Percentiles rank a stretch among this genome's conserved stretches.
Evolutionary conservation across 1,140 invertebrate species (phyloP).

Genomic region (Penaeus indicus): DNA sequence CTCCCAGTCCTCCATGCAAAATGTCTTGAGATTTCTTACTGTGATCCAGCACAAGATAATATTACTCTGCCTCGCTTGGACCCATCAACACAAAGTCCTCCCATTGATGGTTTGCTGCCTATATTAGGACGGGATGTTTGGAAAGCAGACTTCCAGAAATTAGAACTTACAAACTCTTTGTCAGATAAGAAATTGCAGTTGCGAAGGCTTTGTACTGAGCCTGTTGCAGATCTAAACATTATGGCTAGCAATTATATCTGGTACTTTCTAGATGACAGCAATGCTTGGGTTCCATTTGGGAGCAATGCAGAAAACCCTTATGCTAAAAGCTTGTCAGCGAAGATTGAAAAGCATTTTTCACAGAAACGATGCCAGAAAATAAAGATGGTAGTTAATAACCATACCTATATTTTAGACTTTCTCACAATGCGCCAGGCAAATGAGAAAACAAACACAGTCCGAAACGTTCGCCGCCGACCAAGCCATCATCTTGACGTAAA

Average conservation of each 20-base stretch:
- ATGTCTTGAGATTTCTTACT: conserved; percentile 35
- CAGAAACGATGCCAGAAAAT: not conserved
- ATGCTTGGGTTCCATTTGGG: conserved; percentile 44
- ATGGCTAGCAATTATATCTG: conserved; percentile 6
- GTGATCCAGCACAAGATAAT: conserved; percentile 32
- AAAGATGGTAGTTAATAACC: not conserved
- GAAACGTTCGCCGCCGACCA: conserved; percentile 36
- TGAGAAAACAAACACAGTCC: conserved; percentile 10
- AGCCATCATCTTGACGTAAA: not conserved
- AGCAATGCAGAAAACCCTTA: not conserved
- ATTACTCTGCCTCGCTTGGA: conserved; percentile 22
- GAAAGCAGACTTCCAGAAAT: conserved; percentile 35
- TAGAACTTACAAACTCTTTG: conserved; percentile 34
- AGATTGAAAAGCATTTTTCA: conserved; percentile 45
- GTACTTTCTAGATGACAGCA: conserved; percentile 41
- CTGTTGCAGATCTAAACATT: not conserved
- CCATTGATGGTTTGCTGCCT: not conserved
- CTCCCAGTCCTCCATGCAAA: not conserved
- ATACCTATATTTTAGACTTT: conserved; percentile 33
- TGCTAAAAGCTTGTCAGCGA: conserved; percentile 20
- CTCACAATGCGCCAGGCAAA: conserved; percentile 38
- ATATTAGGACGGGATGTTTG: conserved; percentile 35
- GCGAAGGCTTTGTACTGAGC: conserved; percentile 28
- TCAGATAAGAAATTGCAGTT: conserved; percentile 5
- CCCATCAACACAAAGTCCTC: not conserved